Base-by-base conservation (phyloP, 2,113 vertebrate species). In the Ophthalmolycus amberensis region DNA sequence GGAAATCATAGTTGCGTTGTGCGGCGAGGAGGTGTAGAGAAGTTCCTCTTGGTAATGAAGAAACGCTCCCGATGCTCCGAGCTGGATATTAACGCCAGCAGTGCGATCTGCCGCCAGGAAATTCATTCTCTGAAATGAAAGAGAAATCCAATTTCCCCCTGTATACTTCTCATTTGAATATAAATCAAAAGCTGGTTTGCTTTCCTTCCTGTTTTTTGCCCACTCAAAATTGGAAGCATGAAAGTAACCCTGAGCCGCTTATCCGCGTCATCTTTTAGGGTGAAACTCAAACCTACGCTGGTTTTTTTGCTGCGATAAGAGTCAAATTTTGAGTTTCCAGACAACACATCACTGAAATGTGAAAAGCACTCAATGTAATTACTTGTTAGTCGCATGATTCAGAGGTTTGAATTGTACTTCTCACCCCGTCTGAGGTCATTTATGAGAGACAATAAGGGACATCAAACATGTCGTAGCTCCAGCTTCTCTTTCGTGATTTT, bases 91-190 rank as follows among this genome's bases (percentile, higher is more conserved):
- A 91, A 88, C 63, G 34, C 83, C 48, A 60, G 29, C 0, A 84
- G 85, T 83, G 82, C 70, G 25, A 89, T 89, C 85, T 77, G 86
- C 90, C 73, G 75, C 79, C 68, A 88, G 87, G 86, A 89, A 90
- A 88, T 90, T 80, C 88, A 81, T 91, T 89, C 77, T 88, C 83
- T 68, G 67, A 86, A 90, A 91, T 91, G 88, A 91, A 91, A 92
- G 82, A 80, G 78, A 86, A 91, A 93, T 91, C 92, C 90, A 90
- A 90, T 92, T 93, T 90, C 88, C 89, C 29, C 56, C 66, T 78
- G 82, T 83, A 83, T 85, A 87, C 84, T 71, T 84, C 88, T 92
- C 88, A 91, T 91, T 91, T 91, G 88, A 91, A 92, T 91, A 84
- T 89, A 91, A 90, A 91, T 91, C 90, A 88, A 83, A 86, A 71